Evolutionary conservation across 1,140 invertebrate genomes (phyloP), one percentile per base, ranked within the genome.

Genomic region (Ostrea denselamellosa): DNA sequence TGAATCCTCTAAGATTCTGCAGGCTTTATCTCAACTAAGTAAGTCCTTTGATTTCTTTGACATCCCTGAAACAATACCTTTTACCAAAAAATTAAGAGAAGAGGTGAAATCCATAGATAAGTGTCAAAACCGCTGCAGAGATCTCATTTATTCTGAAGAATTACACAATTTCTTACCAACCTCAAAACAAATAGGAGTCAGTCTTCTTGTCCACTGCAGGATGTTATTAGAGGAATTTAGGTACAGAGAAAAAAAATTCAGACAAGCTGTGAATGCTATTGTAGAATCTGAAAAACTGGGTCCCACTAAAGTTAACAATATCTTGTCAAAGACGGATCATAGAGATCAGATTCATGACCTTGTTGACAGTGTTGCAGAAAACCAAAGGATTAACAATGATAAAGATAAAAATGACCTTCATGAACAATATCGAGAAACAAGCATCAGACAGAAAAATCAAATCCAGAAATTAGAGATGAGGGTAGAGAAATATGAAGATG

Each of bases 11-110:
- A 77, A 77, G 22, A 77, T 77, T 34, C 28, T 77, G 28, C 68
- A 77, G 12, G 68, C 68, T 25, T 25, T 77, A 2, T 22, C 68
- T 77, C 68, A 28, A 28, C 68, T 77, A 14, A 77, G 28, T 25
- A 77, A 77, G 68, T 77, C 68, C 28, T 77, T 77, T 77, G 68
- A 77, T 14, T 77, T 77, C 14, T 77, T 25, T 9, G 68, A 77
- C 14, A 77, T 77, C 14, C 68, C 68, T 14, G 68, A 77, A 77
- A 28, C 68, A 0, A 77, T 77, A 28, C 68, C 68, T 28, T 77
- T 77, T 12, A 77, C 68, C 68, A 77, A 34, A 25, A 77, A 77
- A 25, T 14, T 77, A 25, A 34, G 28, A 34, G 68, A 77, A 34
- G 68, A 77, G 28, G 22, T 77, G 12, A 77, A 77, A 77, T 28